Evolutionary conservation across 2,113 vertebrate species (phyloP), one percentile per base, ranked within the genome.

Genomic region (Boulengeromyrus knoepffleri): DNA sequence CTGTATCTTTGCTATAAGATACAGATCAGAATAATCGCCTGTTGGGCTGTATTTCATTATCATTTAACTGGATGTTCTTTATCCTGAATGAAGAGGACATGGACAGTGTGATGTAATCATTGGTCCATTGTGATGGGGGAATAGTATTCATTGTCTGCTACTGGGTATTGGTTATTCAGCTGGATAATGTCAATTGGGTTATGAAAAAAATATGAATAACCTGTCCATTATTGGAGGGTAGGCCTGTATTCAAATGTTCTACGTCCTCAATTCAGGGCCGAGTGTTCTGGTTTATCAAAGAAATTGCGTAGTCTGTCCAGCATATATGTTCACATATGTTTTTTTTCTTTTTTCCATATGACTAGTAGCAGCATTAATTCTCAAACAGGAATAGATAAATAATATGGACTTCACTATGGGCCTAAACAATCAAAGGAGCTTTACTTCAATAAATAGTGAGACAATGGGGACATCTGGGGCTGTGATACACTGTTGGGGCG

Each of bases 371-470:
- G 3, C n/a, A 19, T 56, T 56, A 88, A 17, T 42, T 27, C 9
- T 56, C 17, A 19, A 21, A 3, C 86, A 53, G 27, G 49, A 56
- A 87, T 53, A 10, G 17, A 42, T 87, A 27, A 19, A 49, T 85
- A 47, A 85, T 15, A 47, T 21, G 19, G 53, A 0, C 53, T 56
- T 8, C 42, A 1, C 42, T 42, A 39, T 53, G 85, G 15, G 5
- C 13, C 27, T 27, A 87, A 87, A 87, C n/a, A 56, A 36, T 87
- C 27, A 27, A 56, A 88, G 88, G 46, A 88, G 62, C 42, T 88
- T 74, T 50, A 17, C 21, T 10, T 66, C 15, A 62, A 1, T n/a
- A 27, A 45, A 19, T n/a, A 46, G 12, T 12, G 42, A 49, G 45
- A 49, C 58, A 74, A 31, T 17, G 6, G 45, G 45, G 53, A 88